Conservation (phyloP, 2,888 invertebrate species). For the Calameuta filiformis region DNA sequence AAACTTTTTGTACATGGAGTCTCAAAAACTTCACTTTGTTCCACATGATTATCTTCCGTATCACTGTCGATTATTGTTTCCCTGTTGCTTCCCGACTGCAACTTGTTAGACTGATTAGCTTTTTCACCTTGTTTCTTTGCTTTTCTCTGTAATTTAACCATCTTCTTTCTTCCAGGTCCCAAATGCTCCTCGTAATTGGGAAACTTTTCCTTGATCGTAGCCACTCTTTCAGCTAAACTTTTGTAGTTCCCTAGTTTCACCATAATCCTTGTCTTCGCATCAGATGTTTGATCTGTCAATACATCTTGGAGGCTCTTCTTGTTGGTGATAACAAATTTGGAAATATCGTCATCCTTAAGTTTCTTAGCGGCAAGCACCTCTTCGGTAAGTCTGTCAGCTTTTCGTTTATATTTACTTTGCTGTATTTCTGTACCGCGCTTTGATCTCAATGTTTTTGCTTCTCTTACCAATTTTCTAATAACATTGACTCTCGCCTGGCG, state of each 20-base stretch:
- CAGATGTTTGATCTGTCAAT: conserved; percentile 33
- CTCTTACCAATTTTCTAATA: conserved; percentile 48
- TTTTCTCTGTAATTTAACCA: conserved; percentile 27
- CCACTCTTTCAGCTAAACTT: conserved; percentile 37
- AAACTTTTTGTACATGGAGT: neutral
- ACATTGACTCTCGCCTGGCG: conserved; percentile 46
- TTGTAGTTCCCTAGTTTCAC: conserved; percentile 45
- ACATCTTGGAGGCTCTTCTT: conserved; percentile 35
- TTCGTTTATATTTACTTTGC: conserved; percentile 45
- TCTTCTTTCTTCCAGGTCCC: conserved; percentile 36
- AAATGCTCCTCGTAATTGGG: conserved; percentile 46
- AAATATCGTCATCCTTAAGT: conserved; percentile 55
- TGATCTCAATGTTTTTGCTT: conserved; percentile 42
- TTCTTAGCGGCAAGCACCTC: conserved; percentile 51
- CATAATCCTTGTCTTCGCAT: conserved; percentile 39
- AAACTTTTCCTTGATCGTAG: conserved; percentile 50
- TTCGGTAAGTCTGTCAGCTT: conserved; percentile 45
- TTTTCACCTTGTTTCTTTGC: conserved; percentile 18
- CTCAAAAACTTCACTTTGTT: conserved; percentile 7
- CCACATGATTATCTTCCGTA: neutral
- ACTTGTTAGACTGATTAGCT: neutral
- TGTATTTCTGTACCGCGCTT: conserved; percentile 49
- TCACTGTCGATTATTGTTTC: conserved; percentile 3
- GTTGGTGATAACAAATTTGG: conserved; percentile 48
- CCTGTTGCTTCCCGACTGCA: neutral